These are phyloP conservation scores for Micromussa lordhowensis DNA, from an alignment of 92 coral and sea anemone species.

Conservation along the genomic window DNA sequence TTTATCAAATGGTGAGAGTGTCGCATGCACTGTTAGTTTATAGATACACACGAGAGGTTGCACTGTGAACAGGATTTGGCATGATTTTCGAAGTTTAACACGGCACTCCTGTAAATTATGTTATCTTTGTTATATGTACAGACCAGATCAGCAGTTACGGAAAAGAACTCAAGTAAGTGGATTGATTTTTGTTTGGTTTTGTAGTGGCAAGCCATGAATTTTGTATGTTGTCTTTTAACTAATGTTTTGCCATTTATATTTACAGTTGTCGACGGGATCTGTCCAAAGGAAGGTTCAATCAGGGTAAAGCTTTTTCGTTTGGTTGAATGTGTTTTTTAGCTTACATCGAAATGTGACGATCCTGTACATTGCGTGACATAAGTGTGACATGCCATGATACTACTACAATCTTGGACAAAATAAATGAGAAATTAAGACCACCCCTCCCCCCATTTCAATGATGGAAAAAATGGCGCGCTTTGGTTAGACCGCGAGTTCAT, in stretches of 20 bases:
- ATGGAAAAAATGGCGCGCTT: no score
- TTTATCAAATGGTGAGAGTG: no score
- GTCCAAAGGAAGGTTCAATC: neutral
- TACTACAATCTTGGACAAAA: no score
- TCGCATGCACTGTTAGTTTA: no score
- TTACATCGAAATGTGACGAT: neutral
- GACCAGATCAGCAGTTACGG: neutral
- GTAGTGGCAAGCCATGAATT: neutral
- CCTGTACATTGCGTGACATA: neutral
- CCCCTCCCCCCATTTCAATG: no score
- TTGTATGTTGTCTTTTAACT: neutral
- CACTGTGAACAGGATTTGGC: no score
- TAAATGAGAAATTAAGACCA: no score
- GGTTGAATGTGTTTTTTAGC: neutral
- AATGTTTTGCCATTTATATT: neutral
- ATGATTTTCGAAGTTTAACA: no score
- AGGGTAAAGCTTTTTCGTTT: neutral
- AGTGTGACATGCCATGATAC: neutral
- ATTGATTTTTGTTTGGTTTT: neutral
- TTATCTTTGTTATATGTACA: no score
- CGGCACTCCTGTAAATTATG: no score
- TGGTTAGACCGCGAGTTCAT: no score
- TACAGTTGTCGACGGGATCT: neutral
- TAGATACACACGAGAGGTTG: no score
- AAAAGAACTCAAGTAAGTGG: slow-evolving; percentile 23